These are phyloP conservation scores for Hozukius guyotensis DNA, from an alignment of 2,797 vertebrate genomes.

Conservation along the genomic window DNA sequence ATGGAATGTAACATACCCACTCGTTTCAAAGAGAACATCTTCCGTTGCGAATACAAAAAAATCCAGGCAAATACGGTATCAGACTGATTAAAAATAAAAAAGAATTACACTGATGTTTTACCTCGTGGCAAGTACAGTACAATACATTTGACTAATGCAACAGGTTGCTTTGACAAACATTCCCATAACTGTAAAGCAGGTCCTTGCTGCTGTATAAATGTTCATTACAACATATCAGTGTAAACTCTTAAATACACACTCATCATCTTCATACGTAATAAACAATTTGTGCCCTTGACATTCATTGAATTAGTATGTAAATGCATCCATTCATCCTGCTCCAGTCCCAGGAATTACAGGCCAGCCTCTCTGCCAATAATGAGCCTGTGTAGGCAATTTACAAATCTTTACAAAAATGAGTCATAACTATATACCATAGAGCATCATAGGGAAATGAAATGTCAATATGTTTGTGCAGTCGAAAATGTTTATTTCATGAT, in stretches of 20 bases:
- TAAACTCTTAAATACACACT: neutral
- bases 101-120: neutral
- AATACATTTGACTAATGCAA: neutral
- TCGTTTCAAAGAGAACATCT: neutral
- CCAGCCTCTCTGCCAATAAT: conserved; percentile 88
- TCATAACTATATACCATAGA: neutral
- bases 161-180: neutral
- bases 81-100: neutral
- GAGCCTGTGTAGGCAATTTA: conserved; percentile 85
- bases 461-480: neutral
- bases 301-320: conserved; percentile 14
- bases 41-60: neutral
- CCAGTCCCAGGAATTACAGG: conserved; percentile 88
- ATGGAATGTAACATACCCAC: neutral
- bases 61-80: neutral
- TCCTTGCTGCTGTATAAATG: neutral
- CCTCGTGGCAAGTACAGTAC: neutral
- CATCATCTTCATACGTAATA: neutral
- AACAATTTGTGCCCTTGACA: neutral
- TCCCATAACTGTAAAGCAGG: neutral
- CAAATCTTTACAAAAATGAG: neutral
- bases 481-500: neutral
- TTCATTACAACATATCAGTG: neutral
- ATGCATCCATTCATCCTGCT: conserved; percentile 20
- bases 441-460: neutral